These are phyloP conservation scores for Helobdella robusta DNA, from an alignment of 2,888 invertebrate genomes.

Conservation along the genomic window DNA sequence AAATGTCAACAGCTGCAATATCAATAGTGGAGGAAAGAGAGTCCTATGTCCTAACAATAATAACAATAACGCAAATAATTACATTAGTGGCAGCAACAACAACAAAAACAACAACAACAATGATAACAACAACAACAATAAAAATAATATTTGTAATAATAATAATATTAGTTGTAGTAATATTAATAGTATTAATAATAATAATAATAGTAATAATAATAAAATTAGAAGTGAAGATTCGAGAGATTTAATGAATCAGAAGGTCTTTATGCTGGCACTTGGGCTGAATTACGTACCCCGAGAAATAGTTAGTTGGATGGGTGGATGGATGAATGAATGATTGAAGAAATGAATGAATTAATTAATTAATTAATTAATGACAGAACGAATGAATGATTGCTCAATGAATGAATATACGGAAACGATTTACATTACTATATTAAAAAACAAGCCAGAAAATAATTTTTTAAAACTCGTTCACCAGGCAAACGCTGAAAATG, in stretches of 20 bases:
- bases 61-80: neutral
- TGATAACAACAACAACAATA: neutral
- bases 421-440: too few relatives aligned
- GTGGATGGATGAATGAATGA: too few relatives aligned
- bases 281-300: slow-evolving; percentile 27
- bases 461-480: too few relatives aligned
- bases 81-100: neutral
- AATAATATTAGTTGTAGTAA: neutral
- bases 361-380: too few relatives aligned
- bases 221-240: slow-evolving; percentile 32
- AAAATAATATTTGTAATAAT: neutral
- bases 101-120: neutral
- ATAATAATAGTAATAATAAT: slow-evolving; percentile 4
- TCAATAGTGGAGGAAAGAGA: neutral
- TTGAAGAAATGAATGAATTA: too few relatives aligned
- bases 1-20: neutral
- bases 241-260: slow-evolving; percentile 35
- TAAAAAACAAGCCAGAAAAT: too few relatives aligned
- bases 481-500: too few relatives aligned
- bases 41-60: neutral
- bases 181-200: neutral
- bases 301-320: slow-evolving; percentile 13
- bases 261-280: slow-evolving; percentile 33
- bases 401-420: too few relatives aligned
- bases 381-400: too few relatives aligned